Conservation (phyloP, 2,113 vertebrate genomes). For the Capreolus pygargus region DNA sequence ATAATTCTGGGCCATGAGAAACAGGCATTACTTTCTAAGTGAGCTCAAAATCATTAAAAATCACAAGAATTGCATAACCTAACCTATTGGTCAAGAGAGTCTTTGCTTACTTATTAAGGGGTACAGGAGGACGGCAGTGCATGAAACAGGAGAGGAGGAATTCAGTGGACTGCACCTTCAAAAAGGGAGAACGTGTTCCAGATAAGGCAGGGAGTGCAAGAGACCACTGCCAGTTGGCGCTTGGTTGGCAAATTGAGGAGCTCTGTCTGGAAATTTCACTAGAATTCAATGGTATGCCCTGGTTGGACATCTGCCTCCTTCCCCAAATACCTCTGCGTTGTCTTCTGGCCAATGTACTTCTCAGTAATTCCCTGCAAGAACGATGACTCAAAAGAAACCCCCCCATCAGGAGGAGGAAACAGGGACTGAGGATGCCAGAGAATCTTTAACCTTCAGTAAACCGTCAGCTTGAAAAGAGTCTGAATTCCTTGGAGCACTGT, state of each 20-base stretch:
- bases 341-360: neutral
- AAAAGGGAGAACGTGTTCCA: neutral
- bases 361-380: neutral
- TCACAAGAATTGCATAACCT: constrained; percentile 32
- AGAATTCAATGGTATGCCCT: neutral
- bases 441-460: neutral
- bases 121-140: neutral
- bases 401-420: neutral
- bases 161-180: neutral
- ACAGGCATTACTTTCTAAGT: constrained; percentile 27
- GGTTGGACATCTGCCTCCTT: neutral
- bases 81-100: constrained; percentile 10
- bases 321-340: neutral
- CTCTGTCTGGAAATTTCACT: neutral
- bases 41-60: constrained; percentile 46
- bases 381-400: neutral
- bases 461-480: neutral
- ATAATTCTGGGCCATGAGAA: neutral
- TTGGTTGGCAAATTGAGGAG: neutral
- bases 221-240: neutral
- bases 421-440: neutral
- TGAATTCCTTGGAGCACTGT: neutral
- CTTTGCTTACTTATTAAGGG: constrained; percentile 2
- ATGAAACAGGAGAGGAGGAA: constrained; percentile 21
- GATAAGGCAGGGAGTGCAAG: neutral